A percentile compares a stretch with the other conserved stretches of the same genome.
These are phyloP conservation scores for Eristalinus sepulchralis DNA, from an alignment of 2,888 invertebrate species.

Conservation along the genomic window DNA sequence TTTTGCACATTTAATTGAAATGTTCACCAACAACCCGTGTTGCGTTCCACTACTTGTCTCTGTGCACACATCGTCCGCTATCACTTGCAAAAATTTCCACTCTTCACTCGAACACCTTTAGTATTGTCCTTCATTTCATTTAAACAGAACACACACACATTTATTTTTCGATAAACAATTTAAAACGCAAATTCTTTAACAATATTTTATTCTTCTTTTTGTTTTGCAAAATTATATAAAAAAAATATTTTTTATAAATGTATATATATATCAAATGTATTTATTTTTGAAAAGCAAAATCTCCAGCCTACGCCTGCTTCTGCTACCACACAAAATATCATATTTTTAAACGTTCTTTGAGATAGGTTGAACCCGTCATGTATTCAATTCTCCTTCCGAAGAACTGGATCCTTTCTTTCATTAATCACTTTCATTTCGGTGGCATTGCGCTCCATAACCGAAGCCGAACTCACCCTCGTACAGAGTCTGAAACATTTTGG, in stretches of 20 bases:
- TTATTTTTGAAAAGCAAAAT: neutral
- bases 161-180: neutral
- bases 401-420: neutral
- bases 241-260: neutral
- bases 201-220: conserved; percentile 7
- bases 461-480: conserved; percentile 19
- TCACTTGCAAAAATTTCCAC: neutral
- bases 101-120: neutral
- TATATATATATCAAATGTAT: neutral
- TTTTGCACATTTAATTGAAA: neutral
- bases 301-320: neutral
- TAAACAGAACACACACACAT: neutral
- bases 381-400: neutral
- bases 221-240: neutral
- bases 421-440: neutral
- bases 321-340: neutral
- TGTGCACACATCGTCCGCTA: neutral
- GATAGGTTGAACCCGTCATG: neutral
- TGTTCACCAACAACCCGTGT: neutral
- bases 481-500: conserved; percentile 49
- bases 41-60: neutral
- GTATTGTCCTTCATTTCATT: neutral
- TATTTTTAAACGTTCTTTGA: neutral
- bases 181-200: conserved; percentile 32
- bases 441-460: neutral